A percentile compares a stretch with the other conserved stretches of the same genome.
These are phyloP conservation scores for Podarcis cretensis DNA, from an alignment of 2,113 vertebrate species.

Conservation along the genomic window DNA sequence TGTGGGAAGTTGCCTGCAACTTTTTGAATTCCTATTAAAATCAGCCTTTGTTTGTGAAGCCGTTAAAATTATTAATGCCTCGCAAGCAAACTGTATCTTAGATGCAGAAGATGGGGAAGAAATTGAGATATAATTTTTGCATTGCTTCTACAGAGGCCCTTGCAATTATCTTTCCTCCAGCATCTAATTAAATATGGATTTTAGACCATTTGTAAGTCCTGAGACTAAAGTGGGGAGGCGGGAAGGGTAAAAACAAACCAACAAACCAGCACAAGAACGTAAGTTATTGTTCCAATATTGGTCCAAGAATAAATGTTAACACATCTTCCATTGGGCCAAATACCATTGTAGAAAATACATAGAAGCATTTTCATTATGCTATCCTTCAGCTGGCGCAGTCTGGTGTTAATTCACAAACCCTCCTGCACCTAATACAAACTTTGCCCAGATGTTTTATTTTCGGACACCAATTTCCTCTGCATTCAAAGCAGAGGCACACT, in stretches of 20 bases:
- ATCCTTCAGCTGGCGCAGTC: neutral
- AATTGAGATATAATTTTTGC: neutral
- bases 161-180: neutral
- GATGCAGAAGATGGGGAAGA: neutral
- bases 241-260: accelerated
- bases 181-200: slow-evolving; percentile 31
- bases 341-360: neutral
- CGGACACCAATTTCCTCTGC: neutral
- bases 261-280: neutral
- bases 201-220: neutral
- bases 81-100: neutral
- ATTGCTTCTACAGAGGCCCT: neutral
- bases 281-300: neutral
- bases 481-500: neutral
- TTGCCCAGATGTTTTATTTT: neutral
- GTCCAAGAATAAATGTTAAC: neutral
- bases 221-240: neutral
- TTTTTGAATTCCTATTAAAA: slow-evolving; percentile 7
- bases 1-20: neutral
- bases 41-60: neutral
- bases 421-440: neutral
- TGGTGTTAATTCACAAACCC: neutral
- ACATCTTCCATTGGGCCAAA: neutral
- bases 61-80: slow-evolving; percentile 7
- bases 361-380: neutral